Evolutionary conservation across 2,888 invertebrate genomes (phyloP), one percentile per base, ranked within the genome.

Genomic region (Ptilodon capucinus): DNA sequence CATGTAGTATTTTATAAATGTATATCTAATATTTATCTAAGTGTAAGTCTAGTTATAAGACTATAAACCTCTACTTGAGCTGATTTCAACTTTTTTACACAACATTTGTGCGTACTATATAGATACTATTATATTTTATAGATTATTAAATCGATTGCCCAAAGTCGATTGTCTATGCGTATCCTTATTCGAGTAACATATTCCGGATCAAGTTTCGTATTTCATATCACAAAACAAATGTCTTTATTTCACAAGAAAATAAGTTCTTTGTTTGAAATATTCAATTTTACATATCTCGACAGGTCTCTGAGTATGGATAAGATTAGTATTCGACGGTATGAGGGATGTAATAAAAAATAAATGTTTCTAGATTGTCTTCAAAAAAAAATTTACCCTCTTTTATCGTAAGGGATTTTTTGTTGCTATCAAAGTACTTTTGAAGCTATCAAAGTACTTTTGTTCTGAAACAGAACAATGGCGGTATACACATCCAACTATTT

Each of bases 1-100:
- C 46, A 51, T 48, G 13, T 41, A 48, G 46, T 44, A 18, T 53
- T 53, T 45, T 49, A 56, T 60, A 36, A 39, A 57, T 57, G 60
- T 64, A 57, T 59, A 64, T 49, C 39, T 53, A 51, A 52, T 39
- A 48, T 54, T 44, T 25, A 42, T 19, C 1, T 59, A 57, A 28
- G 32, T 39, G 2, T 64, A 61, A 57, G 50, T 46, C 39, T 53
- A 57, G 30, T 40, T 30, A 36, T 64, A 62, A 57, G 54, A 9
- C 49, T 52, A 54, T 51, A 51, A 40, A 46, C 8, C 40, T 52
- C 49, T 54, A 39, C 5, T 34, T 42, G 41, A 48, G 54, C 46
- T 44, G 32, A 54, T 46, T 53, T 50, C 21, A 23, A 21, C 9
- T 42, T 42, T 42, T 42, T 16, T 42, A 42, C 23, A 16, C 23